A percentile compares a stretch with the other conserved stretches of the same genome.
Conservation (phyloP, 2,797 vertebrate species). For the Knipowitschia caucasica region DNA sequence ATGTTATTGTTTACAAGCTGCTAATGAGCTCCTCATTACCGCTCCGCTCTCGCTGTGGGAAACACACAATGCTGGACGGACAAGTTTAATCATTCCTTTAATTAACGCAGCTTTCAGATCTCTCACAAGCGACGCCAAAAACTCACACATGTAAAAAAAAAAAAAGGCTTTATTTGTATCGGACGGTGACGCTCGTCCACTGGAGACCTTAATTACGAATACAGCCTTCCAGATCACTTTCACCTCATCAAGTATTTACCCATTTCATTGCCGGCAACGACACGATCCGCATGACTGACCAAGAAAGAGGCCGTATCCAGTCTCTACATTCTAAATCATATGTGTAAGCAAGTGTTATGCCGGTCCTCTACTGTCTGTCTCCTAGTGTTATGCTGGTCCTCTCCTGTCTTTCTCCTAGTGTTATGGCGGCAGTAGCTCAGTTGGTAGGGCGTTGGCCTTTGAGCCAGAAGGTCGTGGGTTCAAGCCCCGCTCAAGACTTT, state of each 20-base stretch:
- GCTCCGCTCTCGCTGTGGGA: conserved; percentile 42
- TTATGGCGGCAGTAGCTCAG: too few relatives aligned
- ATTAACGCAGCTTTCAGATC: conserved; percentile 64
- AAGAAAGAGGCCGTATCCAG: not conserved
- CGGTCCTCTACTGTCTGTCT: too few relatives aligned
- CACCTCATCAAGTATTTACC: conserved; percentile 30
- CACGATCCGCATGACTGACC: not conserved
- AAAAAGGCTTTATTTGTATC: conserved; percentile 3
- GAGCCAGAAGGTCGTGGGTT: too few relatives aligned
- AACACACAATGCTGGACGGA: conserved; percentile 57
- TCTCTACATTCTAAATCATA: not conserved
- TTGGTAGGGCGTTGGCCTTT: too few relatives aligned
- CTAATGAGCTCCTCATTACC: conserved; percentile 62
- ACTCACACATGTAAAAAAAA: conserved; percentile 21
- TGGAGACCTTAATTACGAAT: conserved; percentile 14
- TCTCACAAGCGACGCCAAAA: conserved; percentile 32
- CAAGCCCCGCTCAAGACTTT: too few relatives aligned
- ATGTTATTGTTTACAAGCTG: conserved; percentile 64
- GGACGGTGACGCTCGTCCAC: not conserved
- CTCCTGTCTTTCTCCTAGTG: too few relatives aligned
- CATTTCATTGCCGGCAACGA: not conserved
- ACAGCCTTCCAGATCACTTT: conserved; percentile 34
- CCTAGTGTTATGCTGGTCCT: too few relatives aligned
- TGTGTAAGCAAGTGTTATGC: not conserved
- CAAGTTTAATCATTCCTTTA: conserved; percentile 68